These are phyloP conservation scores for Drosophila repletoides DNA, from an alignment of 1,140 invertebrate genomes.

Conservation along the genomic window DNA sequence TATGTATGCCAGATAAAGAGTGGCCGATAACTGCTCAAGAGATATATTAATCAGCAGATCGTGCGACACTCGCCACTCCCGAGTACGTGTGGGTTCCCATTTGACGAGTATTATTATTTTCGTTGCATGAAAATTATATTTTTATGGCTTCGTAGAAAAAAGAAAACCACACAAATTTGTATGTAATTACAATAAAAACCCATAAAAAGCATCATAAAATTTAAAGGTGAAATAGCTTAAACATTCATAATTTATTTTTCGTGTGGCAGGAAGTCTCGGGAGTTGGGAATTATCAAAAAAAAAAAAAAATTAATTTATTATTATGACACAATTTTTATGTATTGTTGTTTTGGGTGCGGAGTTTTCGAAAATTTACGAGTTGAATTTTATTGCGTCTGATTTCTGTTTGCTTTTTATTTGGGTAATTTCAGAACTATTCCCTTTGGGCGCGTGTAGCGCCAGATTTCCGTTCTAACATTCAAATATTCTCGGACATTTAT, in stretches of 20 bases:
- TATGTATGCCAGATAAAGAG: neutral
- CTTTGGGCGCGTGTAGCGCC: slow-evolving; percentile 55
- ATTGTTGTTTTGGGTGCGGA: slow-evolving; percentile 35
- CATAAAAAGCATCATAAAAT: slow-evolving; percentile 72
- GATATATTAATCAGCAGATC: neutral
- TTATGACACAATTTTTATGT: slow-evolving; percentile 77
- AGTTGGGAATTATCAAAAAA: slow-evolving; percentile 48
- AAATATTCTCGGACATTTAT: slow-evolving; percentile 33
- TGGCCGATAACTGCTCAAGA: slow-evolving; percentile 15
- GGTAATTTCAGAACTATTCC: slow-evolving; percentile 17
- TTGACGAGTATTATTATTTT: slow-evolving; percentile 29
- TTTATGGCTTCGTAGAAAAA: slow-evolving; percentile 77
- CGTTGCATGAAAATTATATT: slow-evolving; percentile 52
- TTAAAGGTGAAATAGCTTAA: slow-evolving; percentile 38
- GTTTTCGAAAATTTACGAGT: slow-evolving; percentile 64
- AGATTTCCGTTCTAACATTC: slow-evolving; percentile 62
- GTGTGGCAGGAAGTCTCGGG: slow-evolving; percentile 34
- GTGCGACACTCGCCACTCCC: slow-evolving; percentile 45
- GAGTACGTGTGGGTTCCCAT: slow-evolving; percentile 47
- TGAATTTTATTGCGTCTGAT: slow-evolving; percentile 70
- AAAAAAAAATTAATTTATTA: slow-evolving; percentile 60
- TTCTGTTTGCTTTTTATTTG: slow-evolving; percentile 68
- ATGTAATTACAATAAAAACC: slow-evolving; percentile 76
- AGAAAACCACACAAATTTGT: slow-evolving; percentile 68
- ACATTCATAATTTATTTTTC: neutral